These are phyloP conservation scores for Xestia ashworthii DNA, from an alignment of 2,888 invertebrate genomes.

Conservation along the genomic window DNA sequence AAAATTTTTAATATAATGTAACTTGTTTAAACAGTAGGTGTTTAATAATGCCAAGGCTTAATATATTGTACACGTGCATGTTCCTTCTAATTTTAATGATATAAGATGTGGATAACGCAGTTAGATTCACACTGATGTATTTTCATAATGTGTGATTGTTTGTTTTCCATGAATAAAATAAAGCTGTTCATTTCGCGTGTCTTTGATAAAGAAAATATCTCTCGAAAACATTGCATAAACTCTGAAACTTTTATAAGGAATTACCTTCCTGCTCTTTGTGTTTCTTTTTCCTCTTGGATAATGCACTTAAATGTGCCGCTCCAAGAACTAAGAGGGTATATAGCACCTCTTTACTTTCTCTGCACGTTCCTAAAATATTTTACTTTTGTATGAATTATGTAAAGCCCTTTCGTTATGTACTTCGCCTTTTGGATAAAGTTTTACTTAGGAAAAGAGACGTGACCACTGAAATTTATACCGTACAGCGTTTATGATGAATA, in stretches of 20 bases:
- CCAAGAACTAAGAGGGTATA: constrained; percentile 35
- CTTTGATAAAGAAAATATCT: constrained; percentile 29
- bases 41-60: no score
- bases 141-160: neutral
- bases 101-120: neutral
- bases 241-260: constrained; percentile 8
- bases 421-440: constrained; percentile 50
- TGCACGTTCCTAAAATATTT: constrained; percentile 49
- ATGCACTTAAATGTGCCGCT: constrained; percentile 42
- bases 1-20: no score
- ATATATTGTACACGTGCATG: neutral
- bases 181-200: constrained; percentile 8
- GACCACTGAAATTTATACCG: constrained; percentile 43
- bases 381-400: constrained; percentile 51
- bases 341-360: constrained; percentile 28
- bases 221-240: constrained; percentile 4
- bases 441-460: constrained; percentile 48
- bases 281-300: constrained; percentile 33
- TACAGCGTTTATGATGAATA: constrained; percentile 34
- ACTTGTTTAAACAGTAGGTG: no score
- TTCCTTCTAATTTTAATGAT: neutral
- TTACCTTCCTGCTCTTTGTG: constrained; percentile 31
- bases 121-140: neutral
- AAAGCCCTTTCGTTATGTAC: constrained; percentile 45
- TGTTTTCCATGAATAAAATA: neutral